Conservation (phyloP, 2,797 vertebrate species). For the Orientallactaga sibirica region DNA sequence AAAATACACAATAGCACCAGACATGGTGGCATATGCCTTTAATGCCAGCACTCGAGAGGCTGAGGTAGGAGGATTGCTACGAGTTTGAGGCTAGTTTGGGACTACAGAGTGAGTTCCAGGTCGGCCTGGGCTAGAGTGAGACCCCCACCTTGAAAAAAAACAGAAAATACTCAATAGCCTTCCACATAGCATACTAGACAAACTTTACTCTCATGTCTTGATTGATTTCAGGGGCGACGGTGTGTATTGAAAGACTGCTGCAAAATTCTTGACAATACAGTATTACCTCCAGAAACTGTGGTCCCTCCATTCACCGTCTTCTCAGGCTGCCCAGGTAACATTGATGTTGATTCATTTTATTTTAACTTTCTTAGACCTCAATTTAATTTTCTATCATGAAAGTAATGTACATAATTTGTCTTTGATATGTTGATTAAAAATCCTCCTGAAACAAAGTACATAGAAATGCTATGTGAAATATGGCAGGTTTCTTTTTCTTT, state of each 20-base stretch:
- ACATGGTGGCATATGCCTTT: no score
- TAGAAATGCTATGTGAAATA: constrained; percentile 46
- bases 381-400: constrained; percentile 42
- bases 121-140: no score
- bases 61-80: no score
- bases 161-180: background rate
- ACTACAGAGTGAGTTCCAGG: no score
- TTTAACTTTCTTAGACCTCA: constrained; percentile 19
- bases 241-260: constrained; percentile 99
- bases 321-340: constrained; percentile 96
- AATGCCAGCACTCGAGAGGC: no score
- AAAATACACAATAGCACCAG: background rate
- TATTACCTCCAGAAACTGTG: constrained; percentile 97
- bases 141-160: no score
- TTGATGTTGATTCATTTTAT: background rate
- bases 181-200: background rate
- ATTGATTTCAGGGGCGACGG: constrained; percentile 92
- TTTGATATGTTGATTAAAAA: constrained; percentile 17
- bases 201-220: background rate
- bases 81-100: no score
- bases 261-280: constrained; percentile 98
- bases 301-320: constrained; percentile 98
- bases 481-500: background rate
- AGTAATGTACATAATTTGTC: background rate
- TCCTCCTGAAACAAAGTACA: background rate